Conservation (phyloP, 1,140 invertebrate species). For the Sinonovacula constricta region DNA sequence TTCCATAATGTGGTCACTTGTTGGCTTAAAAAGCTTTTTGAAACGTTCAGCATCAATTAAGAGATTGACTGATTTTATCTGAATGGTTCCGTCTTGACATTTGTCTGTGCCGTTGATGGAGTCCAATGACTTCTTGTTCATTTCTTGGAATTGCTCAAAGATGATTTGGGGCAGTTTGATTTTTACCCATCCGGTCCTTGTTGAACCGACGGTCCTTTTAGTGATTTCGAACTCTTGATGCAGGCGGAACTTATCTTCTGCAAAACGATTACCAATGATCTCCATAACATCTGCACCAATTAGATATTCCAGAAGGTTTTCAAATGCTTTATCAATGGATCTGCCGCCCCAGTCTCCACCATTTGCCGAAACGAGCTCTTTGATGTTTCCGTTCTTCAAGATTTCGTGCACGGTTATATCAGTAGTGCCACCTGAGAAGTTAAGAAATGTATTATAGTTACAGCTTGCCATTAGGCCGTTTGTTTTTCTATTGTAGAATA, state of each 20-base stretch:
- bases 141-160: conserved; percentile 11
- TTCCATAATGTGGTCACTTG: not conserved
- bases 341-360: conserved; percentile 30
- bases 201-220: conserved; percentile 6
- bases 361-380: conserved; percentile 35
- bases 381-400: too few species aligned
- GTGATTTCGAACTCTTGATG: conserved; percentile 30
- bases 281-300: conserved; percentile 33
- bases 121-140: not conserved
- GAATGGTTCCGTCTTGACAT: not conserved
- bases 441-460: not conserved
- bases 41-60: conserved; percentile 12
- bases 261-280: not conserved
- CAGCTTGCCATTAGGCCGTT: not conserved
- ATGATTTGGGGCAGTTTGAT: conserved; percentile 2
- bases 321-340: conserved; percentile 23
- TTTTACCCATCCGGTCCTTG: not conserved
- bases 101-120: not conserved
- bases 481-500: not conserved
- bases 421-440: conserved; percentile 24
- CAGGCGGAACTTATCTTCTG: conserved; percentile 8
- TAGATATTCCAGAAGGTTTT: conserved; percentile 1
- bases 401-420: too few species aligned
- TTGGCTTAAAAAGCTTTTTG: not conserved
- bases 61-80: conserved; percentile 5